Base-by-base conservation (phyloP, 2,113 vertebrate genomes). In the Odocoileus virginianus region DNA sequence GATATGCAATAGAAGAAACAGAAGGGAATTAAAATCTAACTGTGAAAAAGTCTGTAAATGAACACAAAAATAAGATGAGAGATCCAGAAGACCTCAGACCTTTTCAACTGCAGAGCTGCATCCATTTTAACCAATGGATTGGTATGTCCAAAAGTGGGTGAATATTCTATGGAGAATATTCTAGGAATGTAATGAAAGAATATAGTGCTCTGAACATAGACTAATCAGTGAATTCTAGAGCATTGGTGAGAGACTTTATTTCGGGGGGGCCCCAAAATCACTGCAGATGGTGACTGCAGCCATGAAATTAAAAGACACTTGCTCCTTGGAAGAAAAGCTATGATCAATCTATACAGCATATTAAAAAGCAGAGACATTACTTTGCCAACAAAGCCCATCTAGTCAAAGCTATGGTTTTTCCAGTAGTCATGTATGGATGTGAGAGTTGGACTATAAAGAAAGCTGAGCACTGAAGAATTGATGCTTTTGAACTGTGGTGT, bases 1-100 rank as follows among this genome's bases (percentile, higher is more conserved):
- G 17, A 95, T 76, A 36, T 86, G 33, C 36, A 91, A 74, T 47
- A 87, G 57, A 78, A 95, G 28, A 89, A 94, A 91, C 12, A 92
- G 8, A 89, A 87, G 19, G 14, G 9, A 88, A 79, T 87, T 43
- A 93, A 93, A 90, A 27, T 28, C 28, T 55, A 58, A 45, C 12
- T 88, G 47, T 74, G 33, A 81, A 33, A 81, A 14, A 76, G 1
- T 78, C 33, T 93, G 7, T 52, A 91, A 95, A 84, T 79, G 28
- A 88, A 23, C 16, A 91, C 30, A 67, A 50, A 58, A 61, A 45
- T 71, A 91, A 94, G n/a, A 55, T 82, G 25, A 91, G 28, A 91
- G 55, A 96, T 74, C 45, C 83, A 71, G 40, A 92, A 88, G 43
- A 74, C 50, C 33, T 50, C 25, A 74, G 19, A 47, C 27, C 57